Evolutionary conservation across 2,888 invertebrate genomes (phyloP), one percentile per base, ranked within the genome.

Genomic region (Tachina lurida): DNA sequence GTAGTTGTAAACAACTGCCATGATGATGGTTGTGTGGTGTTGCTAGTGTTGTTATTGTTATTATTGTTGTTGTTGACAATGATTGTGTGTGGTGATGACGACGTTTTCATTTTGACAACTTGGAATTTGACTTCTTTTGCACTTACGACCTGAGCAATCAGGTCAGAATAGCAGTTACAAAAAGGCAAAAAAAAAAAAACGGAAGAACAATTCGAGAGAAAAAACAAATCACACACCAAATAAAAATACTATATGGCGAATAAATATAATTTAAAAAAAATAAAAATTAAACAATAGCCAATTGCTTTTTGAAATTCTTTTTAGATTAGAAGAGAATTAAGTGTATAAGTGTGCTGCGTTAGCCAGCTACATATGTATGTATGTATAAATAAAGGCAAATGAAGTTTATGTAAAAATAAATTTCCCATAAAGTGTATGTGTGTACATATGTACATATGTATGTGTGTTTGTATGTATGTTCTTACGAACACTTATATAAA

Each of bases 61-160:
- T 22, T 22, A 3, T 22, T 31, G 13, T 63, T 54, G 47, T 63
- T 82, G 75, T 76, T 63, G 82, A 65, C 56, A 52, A 54, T 39
- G 19, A 52, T 67, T 58, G 58, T 54, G 52, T 58, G 58, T 54
- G 52, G 81, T 58, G 77, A 85, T 78, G 77, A 77, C 81, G 77
- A 82, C 82, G 86, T 76, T 86, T 83, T 83, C 74, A 63, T 71
- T 76, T 79, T 86, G 86, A 86, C 83, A 86, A 86, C 75, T 83
- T 73, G 19, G 60, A 76, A 83, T 79, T 85, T 83, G 86, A 83
- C 86, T 86, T 86, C 83, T 83, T 83, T 80, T 79, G 76, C 79
- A 80, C 75, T 79, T 87, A 90, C 91, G 91, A 90, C 91, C 91
- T 90, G 88, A 89, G 88, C 89, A 91, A 91, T 90, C 91, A 90